Evolutionary conservation across 2,888 invertebrate species (phyloP), one percentile per base, ranked within the genome.

Genomic region (Bellardia bayeri): DNA sequence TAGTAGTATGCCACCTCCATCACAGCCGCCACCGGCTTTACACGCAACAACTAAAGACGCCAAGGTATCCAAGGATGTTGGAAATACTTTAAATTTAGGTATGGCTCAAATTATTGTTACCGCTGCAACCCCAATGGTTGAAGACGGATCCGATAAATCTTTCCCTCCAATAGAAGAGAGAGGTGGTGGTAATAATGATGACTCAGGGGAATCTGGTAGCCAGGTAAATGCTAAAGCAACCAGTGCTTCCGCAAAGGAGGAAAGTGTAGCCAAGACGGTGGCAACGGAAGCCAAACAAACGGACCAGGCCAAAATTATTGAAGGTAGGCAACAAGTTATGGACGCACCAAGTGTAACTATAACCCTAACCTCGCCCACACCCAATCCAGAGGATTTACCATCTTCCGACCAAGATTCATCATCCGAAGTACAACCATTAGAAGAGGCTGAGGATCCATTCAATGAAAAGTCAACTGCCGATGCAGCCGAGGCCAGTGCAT

Each of bases 81-180:
- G 91, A 89, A 94, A 95, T 90, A 95, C 96, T 89, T 94, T 95
- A 90, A 97, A 97, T 90, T 95, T 98, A 88, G 97, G 97, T 88
- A 97, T 97, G 90, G 97, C 97, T 76, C 97, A 97, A 94, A 98
- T 98, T 90, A 97, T 98, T 85, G 98, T 98, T 93, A 98, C 98
- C 68, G 98, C 98, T 79, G 98, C 98, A 89, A 98, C 98, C 63
- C 98, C 98, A 64, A 97, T 97, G 97, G 94, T 96, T 91, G 98
- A 98, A 94, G 97, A 97, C 92, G 95, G 97, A 58, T 91, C 92
- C 91, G 97, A 97, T 90, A 96, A 96, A 92, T 95, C 96, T 51
- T 97, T 97, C 94, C 97, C 97, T 91, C 96, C 96, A 91, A 91
- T 91, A 91, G 92, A 91, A 91, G 93, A 93, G 89, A 91, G 90